Evolutionary conservation across 1,140 invertebrate genomes (phyloP).

Genomic region (Drosophila tsacasi): DNA sequence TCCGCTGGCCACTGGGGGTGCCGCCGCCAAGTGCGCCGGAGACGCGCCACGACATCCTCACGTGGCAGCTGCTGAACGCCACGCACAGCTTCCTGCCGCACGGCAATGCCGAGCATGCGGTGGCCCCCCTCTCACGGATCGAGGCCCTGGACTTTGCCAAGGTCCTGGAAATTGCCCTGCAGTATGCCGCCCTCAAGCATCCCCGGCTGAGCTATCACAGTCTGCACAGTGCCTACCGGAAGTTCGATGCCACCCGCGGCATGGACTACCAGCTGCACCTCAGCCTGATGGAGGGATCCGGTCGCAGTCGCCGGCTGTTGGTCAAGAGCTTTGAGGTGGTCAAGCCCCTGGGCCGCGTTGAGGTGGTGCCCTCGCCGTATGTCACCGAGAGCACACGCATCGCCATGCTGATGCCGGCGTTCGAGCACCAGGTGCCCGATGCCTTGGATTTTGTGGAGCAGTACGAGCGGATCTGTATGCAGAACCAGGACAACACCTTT

Average conservation of each 20-base stretch:
- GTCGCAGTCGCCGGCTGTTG: conserved; percentile 40
- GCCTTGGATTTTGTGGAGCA: conserved; percentile 88
- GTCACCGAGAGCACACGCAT: conserved; percentile 95
- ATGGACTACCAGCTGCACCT: conserved; percentile 95
- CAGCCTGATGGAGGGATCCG: conserved; percentile 84
- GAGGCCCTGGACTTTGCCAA: conserved; percentile 89
- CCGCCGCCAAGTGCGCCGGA: conserved; percentile 88
- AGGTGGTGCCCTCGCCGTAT: conserved; percentile 94
- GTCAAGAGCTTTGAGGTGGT: conserved; percentile 87
- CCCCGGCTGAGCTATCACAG: conserved; percentile 86
- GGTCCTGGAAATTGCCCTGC: conserved; percentile 87
- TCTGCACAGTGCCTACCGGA: conserved; percentile 92
- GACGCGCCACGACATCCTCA: conserved; percentile 93
- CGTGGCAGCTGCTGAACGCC: conserved; percentile 93
- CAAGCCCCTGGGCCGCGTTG: conserved; percentile 93
- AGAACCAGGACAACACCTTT: conserved; percentile 91
- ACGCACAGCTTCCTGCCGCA: conserved; percentile 91
- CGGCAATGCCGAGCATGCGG: conserved; percentile 88
- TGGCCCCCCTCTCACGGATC: conserved; percentile 87
- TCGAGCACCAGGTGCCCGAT: conserved; percentile 80
- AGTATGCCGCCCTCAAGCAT: conserved; percentile 87
- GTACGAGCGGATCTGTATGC: conserved; percentile 90
- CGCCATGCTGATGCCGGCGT: conserved; percentile 89
- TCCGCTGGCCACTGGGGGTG: conserved; percentile 93
- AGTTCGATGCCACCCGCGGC: conserved; percentile 94